Evolutionary conservation across 1,140 invertebrate genomes (phyloP), one percentile per base, ranked within the genome.

Genomic region (Grapholita molesta): DNA sequence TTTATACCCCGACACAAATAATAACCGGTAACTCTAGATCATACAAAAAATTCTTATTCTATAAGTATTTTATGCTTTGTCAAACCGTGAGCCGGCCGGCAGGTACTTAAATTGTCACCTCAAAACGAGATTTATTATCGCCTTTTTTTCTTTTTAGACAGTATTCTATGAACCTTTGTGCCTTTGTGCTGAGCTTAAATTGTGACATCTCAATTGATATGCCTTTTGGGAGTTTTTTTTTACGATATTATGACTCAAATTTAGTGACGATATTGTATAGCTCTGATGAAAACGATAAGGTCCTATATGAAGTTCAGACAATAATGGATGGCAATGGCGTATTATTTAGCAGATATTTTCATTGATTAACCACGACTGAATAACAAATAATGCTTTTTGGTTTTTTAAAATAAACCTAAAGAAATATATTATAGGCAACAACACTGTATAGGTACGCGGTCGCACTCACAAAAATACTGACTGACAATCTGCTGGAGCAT

Each of bases 201-300:
- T 61, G 55, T 61, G 55, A 61, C 55, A 28, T 61, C 55, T 61
- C 55, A 61, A 61, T 61, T 61, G 55, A 61, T 61, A 61, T 61
- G 55, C 55, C 25, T 32, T 61, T 61, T 28, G 23, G 15, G 24
- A 6, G 15, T 52, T 61, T 61, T 61, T 61, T 25, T 9, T 30
- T 61, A 5, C 15, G 11, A 61, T 61, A 61, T 61, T 61, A 30
- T 61, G 55, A 61, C 55, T 28, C 8, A 2, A 61, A 18, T 61
- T 61, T 61, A 12, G n/a, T 28, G 12, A 61, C 15, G 12, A 61
- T 30, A 30, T 15, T 28, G 28, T 15, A 9, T 53, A 2, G 23
- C 21, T 25, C 23, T 9, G 42, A 48, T 48, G 18, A 9, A 21
- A 48, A 18, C 42, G 15, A 48, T 48, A 48, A 21, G n/a, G n/a